Evolutionary conservation across 2,888 invertebrate species (phyloP).

Genomic region (Salticus scenicus): DNA sequence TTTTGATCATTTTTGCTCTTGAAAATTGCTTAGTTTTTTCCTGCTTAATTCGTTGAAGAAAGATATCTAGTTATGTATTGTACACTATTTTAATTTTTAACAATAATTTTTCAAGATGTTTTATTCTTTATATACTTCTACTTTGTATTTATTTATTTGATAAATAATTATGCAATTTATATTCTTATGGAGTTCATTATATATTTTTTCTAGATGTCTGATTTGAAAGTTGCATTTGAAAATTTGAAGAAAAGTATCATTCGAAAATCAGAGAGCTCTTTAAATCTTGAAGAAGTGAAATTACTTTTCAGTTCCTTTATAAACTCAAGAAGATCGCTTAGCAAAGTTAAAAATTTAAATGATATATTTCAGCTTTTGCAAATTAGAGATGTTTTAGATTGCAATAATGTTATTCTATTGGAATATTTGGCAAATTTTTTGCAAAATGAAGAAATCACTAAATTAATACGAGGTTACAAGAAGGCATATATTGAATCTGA

Average conservation of each 20-base stretch:
- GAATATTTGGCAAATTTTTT: background rate
- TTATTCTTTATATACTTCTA: too few species aligned
- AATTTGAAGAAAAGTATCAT: background rate
- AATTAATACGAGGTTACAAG: background rate
- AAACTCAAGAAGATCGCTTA: slow-evolving; percentile 16
- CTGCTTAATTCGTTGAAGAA: too few species aligned
- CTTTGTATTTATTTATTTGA: too few species aligned
- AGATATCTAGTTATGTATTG: too few species aligned
- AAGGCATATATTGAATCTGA: background rate
- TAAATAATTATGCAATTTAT: too few species aligned
- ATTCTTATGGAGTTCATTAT: too few species aligned
- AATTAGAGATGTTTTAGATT: slow-evolving; percentile 21
- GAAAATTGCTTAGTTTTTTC: too few species aligned
- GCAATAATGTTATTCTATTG: background rate
- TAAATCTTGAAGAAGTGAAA: slow-evolving; percentile 23
- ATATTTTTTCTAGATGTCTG: background rate
- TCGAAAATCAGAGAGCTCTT: background rate
- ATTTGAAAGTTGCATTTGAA: background rate
- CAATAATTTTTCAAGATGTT: too few species aligned
- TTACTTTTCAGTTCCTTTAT: background rate
- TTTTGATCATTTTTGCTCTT: too few species aligned
- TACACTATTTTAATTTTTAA: too few species aligned
- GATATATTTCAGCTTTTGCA: slow-evolving; percentile 29
- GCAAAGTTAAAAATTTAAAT: background rate
- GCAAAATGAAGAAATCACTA: background rate